Evolutionary conservation across 2,888 invertebrate species (phyloP).

Genomic region (Bimastos eiseni): DNA sequence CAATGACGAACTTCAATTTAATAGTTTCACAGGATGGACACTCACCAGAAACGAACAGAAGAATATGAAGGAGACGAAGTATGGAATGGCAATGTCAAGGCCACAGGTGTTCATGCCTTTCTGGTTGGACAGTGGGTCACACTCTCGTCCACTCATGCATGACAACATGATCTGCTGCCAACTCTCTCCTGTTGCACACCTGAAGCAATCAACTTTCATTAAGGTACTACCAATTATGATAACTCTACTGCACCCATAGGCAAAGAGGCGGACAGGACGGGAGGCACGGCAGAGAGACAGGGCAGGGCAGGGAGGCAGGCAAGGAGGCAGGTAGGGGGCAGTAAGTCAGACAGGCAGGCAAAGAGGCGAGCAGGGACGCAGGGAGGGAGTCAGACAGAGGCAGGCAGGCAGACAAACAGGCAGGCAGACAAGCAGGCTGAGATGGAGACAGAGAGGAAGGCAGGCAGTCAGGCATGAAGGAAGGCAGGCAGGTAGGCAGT

Average conservation of each 20-base stretch:
- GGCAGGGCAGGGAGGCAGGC: background rate
- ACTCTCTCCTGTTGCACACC: constrained; percentile 98
- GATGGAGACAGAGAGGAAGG: no score
- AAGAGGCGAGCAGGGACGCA: no score
- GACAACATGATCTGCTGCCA: constrained; percentile 99
- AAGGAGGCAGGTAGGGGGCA: no score
- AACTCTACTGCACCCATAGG: no score
- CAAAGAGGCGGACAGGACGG: no score
- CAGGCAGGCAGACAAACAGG: background rate
- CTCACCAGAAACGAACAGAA: constrained; percentile 97
- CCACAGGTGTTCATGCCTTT: constrained; percentile 72
- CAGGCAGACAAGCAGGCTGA: background rate
- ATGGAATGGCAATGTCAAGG: constrained; percentile 88
- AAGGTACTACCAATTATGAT: no score
- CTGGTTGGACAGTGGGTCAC: constrained; percentile 70
- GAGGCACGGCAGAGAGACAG: background rate
- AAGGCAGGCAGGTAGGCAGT: background rate
- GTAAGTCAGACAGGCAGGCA: no score
- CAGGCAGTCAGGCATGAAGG: no score
- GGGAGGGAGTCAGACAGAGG: background rate
- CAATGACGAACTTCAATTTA: background rate
- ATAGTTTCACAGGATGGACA: constrained; percentile 45
- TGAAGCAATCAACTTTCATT: constrained; percentile 61
- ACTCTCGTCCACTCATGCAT: constrained; percentile 85
- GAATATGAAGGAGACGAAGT: constrained; percentile 82